Evolutionary conservation across 2,797 vertebrate genomes (phyloP).

Genomic region (Myotis daubentonii): DNA sequence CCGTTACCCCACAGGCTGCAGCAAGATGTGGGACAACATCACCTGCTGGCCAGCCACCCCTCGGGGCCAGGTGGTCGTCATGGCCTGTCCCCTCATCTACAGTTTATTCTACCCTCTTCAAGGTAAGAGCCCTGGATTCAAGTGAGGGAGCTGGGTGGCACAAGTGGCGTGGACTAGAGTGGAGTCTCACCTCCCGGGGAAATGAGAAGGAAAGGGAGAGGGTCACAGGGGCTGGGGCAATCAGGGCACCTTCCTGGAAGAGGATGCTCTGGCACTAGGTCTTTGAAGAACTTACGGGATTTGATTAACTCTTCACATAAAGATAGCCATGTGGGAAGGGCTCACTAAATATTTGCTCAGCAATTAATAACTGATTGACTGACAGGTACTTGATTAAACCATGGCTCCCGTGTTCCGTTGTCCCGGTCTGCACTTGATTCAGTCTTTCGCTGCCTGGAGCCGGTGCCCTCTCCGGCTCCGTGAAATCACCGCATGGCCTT

Average conservation of each 20-base stretch:
- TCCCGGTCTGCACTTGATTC: background rate
- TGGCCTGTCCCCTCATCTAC: slow-evolving; percentile 92
- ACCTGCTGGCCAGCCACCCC: slow-evolving; percentile 94
- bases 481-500: background rate
- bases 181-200: background rate
- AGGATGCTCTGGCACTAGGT: background rate
- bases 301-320: slow-evolving; percentile 49
- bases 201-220: background rate
- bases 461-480: background rate
- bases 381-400: background rate
- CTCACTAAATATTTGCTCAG: slow-evolving; percentile 68
- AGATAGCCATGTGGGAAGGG: slow-evolving; percentile 57
- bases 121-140: slow-evolving; percentile 85
- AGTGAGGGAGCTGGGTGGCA: background rate
- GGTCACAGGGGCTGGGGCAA: background rate
- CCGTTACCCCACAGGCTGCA: slow-evolving; percentile 88
- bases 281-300: background rate
- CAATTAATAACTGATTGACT: slow-evolving; percentile 56
- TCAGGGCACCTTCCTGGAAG: background rate
- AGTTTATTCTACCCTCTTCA: slow-evolving; percentile 88
- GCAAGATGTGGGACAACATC: slow-evolving; percentile 94
- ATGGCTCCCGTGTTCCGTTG: background rate
- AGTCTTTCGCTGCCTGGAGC: background rate
- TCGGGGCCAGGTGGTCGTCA: slow-evolving; percentile 90
- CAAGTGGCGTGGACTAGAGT: rapidly evolving